A percentile compares a stretch with the other conserved stretches of the same genome.
These are phyloP conservation scores for Lanius collurio DNA, from an alignment of 2,113 vertebrate genomes.

Conservation along the genomic window DNA sequence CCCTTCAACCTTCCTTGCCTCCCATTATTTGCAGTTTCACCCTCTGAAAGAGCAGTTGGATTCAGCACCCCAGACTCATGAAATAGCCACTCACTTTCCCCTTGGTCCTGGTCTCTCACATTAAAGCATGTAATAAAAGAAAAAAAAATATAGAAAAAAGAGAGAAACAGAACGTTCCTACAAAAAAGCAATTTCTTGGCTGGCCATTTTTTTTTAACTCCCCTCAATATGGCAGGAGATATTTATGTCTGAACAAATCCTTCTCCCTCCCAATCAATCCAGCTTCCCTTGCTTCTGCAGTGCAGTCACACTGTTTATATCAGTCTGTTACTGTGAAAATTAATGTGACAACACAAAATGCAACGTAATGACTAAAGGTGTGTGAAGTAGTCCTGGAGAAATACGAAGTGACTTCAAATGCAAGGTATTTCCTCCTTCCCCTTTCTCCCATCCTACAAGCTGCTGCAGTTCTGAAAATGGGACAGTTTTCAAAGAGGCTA, in stretches of 20 bases:
- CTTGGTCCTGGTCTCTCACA: not conserved
- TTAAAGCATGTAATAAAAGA: not conserved
- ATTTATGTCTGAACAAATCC: conserved; percentile 67
- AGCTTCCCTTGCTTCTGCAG: conserved; percentile 28
- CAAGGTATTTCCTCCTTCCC: conserved; percentile 59
- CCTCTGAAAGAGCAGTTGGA: not conserved
- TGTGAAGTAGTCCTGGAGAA: conserved; percentile 43
- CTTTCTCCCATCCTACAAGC: conserved; percentile 51
- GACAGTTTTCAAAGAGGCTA: conserved; percentile 65
- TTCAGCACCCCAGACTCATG: not conserved
- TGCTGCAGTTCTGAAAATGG: conserved; percentile 64
- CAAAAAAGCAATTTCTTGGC: conserved; percentile 64
- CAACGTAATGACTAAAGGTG: conserved; percentile 52
- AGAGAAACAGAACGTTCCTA: conserved; percentile 53
- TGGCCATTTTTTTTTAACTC: conserved; percentile 48
- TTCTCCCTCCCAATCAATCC: conserved; percentile 46
- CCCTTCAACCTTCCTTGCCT: not conserved
- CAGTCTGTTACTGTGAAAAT: conserved; percentile 53
- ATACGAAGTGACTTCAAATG: conserved; percentile 14
- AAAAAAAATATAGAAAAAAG: not conserved
- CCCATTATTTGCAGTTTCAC: not conserved
- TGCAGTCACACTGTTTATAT: conserved; percentile 5
- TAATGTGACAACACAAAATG: conserved; percentile 45
- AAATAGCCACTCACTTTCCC: not conserved
- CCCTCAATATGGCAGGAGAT: conserved; percentile 65